A percentile compares a stretch with the other conserved stretches of the same genome.
Conservation (phyloP, 2,113 vertebrate species). For the Motacilla alba region DNA sequence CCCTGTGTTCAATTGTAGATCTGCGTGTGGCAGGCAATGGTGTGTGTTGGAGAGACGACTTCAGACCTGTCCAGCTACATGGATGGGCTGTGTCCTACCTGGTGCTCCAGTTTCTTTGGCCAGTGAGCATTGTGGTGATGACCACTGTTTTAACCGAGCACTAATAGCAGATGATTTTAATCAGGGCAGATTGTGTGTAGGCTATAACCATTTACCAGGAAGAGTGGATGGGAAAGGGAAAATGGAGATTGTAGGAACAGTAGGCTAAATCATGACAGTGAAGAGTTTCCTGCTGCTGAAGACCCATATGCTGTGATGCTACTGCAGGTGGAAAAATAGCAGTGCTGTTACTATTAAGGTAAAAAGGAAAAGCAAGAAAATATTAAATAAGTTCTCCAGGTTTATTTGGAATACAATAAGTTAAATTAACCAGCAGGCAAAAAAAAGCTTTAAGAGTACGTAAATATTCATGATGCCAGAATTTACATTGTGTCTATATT, state of each 20-base stretch:
- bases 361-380: neutral
- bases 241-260: neutral
- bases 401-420: neutral
- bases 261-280: neutral
- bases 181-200: conserved; percentile 12
- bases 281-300: conserved; percentile 6
- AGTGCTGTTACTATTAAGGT: neutral
- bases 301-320: neutral
- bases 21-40: neutral
- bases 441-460: neutral
- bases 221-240: neutral
- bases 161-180: conserved; percentile 8
- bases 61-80: neutral
- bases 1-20: conserved; percentile 22
- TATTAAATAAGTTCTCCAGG: neutral
- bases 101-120: neutral
- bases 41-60: neutral
- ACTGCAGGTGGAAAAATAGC: neutral
- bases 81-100: neutral
- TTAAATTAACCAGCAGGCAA: neutral
- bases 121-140: neutral
- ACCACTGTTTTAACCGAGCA: neutral
- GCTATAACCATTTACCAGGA: neutral
- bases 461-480: conserved; percentile 21
- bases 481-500: conserved; percentile 2